Percentiles rank a stretch among this genome's conserved stretches.
phyloP scores from a whole-genome alignment of 1,140 invertebrate genomes.

The Drosophila cardini region DNA sequence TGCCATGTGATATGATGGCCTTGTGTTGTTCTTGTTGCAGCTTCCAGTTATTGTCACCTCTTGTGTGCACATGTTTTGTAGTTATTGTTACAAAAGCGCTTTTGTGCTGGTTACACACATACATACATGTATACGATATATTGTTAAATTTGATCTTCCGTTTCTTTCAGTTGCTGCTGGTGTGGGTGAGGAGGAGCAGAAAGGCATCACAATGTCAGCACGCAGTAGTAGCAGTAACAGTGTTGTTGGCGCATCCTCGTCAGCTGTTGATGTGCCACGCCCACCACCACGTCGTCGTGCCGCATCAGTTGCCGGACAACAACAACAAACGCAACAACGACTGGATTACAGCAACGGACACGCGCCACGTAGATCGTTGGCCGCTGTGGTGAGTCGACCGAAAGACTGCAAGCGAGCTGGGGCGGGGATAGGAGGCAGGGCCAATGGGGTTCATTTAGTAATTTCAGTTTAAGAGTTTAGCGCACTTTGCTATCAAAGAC shows the following conservation, averaged over 20 bases:
- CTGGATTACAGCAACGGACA: conserved; percentile 71
- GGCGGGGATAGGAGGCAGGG: neutral
- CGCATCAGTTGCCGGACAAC: conserved; percentile 77
- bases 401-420: neutral
- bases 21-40: conserved; percentile 47
- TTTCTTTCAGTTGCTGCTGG: conserved; percentile 34
- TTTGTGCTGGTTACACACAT: conserved; percentile 25
- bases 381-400: conserved; percentile 67
- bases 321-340: conserved; percentile 66
- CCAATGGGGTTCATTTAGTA: too few species aligned
- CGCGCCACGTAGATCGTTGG: conserved; percentile 76
- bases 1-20: conserved; percentile 42
- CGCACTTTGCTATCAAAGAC: conserved; percentile 4
- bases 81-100: conserved; percentile 25
- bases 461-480: neutral
- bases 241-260: conserved; percentile 43
- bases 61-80: conserved; percentile 4
- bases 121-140: conserved; percentile 18
- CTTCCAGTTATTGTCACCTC: conserved; percentile 43
- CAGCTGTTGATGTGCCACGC: conserved; percentile 65
- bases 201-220: conserved; percentile 56
- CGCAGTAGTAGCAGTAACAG: conserved; percentile 51
- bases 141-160: conserved; percentile 73
- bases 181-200: neutral
- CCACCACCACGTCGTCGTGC: conserved; percentile 76